These are phyloP conservation scores for Hirtodrosophila alboralis DNA, from an alignment of 2,888 invertebrate genomes.

Conservation along the genomic window DNA sequence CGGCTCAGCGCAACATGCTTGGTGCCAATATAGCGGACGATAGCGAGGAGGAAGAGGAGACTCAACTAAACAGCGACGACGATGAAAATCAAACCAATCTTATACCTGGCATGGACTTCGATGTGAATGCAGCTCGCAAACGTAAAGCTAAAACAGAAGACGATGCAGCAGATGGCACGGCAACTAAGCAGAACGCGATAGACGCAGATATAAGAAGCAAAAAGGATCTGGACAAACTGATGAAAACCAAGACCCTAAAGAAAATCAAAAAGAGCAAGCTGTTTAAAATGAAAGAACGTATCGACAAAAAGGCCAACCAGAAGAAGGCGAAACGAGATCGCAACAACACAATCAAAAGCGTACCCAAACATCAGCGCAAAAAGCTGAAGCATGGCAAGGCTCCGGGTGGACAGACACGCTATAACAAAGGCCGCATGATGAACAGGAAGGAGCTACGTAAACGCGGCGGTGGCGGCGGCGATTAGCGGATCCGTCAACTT, in stretches of 20 bases:
- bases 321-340: slow-evolving; percentile 86
- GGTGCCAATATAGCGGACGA: slow-evolving; percentile 86
- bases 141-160: slow-evolving; percentile 14
- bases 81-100: slow-evolving; percentile 47
- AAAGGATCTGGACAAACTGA: slow-evolving; percentile 88
- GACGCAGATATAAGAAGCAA: slow-evolving; percentile 81
- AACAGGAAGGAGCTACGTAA: slow-evolving; percentile 75
- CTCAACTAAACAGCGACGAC: slow-evolving; percentile 61
- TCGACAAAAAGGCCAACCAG: slow-evolving; percentile 89
- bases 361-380: slow-evolving; percentile 80
- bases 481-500: slow-evolving; percentile 26
- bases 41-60: slow-evolving; percentile 67
- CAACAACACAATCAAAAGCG: slow-evolving; percentile 75
- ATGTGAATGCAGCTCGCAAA: slow-evolving; percentile 56
- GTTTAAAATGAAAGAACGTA: slow-evolving; percentile 89
- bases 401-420: slow-evolving; percentile 41
- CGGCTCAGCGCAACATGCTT: slow-evolving; percentile 89
- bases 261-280: slow-evolving; percentile 91
- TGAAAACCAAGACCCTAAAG: slow-evolving; percentile 89
- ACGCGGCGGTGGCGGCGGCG: slow-evolving; percentile 56
- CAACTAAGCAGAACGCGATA: not conserved
- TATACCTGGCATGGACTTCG: slow-evolving; percentile 82
- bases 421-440: slow-evolving; percentile 78
- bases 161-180: not conserved
- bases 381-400: slow-evolving; percentile 70